phyloP scores from a whole-genome alignment of 2,888 invertebrate genomes.

The Athalia circularis region DNA sequence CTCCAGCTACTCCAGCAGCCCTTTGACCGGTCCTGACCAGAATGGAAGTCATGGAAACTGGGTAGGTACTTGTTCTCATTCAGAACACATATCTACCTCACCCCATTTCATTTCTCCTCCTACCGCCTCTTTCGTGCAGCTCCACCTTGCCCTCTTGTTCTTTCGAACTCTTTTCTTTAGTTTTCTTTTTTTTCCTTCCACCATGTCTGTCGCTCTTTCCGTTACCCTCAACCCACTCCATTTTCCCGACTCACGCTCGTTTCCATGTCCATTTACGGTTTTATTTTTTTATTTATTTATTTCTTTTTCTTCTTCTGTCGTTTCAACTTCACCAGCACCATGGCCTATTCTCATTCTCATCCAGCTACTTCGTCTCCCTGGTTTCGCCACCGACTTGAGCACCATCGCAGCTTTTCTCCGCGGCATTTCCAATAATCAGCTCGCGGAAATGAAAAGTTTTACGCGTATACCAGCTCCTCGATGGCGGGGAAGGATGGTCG shows the following conservation, averaged over 20 bases:
- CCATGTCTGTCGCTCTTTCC: neutral
- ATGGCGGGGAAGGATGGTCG: conserved; percentile 10
- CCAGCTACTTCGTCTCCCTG: neutral
- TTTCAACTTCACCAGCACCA: neutral
- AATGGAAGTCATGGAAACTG: conserved; percentile 37
- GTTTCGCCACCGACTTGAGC: neutral
- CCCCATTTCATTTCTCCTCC: conserved; percentile 1
- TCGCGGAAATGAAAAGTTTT: conserved; percentile 42
- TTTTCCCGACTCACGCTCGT: conserved; percentile 17
- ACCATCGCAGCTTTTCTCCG: conserved; percentile 16
- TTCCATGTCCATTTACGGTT: neutral
- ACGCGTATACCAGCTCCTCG: conserved; percentile 25
- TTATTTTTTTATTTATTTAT: too few species aligned
- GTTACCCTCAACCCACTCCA: neutral
- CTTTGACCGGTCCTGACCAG: conserved; percentile 36
- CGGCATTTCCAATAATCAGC: conserved; percentile 41
- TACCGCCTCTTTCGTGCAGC: neutral
- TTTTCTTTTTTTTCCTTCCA: neutral
- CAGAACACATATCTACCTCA: conserved; percentile 33
- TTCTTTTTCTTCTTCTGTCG: neutral
- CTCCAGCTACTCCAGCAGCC: neutral
- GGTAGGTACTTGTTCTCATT: conserved; percentile 37
- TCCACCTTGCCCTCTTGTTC: conserved; percentile 28
- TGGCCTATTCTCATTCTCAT: neutral
- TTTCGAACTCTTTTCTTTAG: conserved; percentile 1